Evolutionary conservation across 2,888 invertebrate species (phyloP).

Genomic region (Mylabris sibirica): DNA sequence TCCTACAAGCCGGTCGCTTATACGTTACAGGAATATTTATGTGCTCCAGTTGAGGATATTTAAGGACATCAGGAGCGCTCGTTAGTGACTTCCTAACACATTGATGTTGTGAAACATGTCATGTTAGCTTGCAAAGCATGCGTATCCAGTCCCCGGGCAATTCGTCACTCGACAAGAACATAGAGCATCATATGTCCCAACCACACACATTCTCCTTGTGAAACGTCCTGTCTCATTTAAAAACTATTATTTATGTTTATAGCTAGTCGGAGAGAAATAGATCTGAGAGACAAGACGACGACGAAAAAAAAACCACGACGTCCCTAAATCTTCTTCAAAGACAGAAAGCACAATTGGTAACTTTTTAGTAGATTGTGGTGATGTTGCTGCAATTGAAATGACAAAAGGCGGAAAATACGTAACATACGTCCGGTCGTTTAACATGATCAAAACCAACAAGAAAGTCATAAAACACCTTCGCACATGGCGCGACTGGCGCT

Average conservation of each 20-base stretch:
- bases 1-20: not conserved
- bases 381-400: slow-evolving; percentile 1
- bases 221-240: slow-evolving; percentile 65
- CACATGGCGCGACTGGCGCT: slow-evolving; percentile 55
- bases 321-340: slow-evolving; percentile 1
- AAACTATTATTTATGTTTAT: slow-evolving; percentile 64
- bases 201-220: slow-evolving; percentile 61
- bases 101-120: slow-evolving; percentile 61
- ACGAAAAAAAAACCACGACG: not conserved
- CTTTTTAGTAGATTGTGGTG: slow-evolving; percentile 21
- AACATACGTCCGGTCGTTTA: slow-evolving; percentile 33
- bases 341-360: slow-evolving; percentile 19
- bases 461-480: slow-evolving; percentile 53
- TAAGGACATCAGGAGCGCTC: slow-evolving; percentile 49
- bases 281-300: not conserved
- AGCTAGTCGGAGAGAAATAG: slow-evolving; percentile 45
- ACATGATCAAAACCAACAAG: slow-evolving; percentile 45
- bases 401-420: slow-evolving; percentile 21
- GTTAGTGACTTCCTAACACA: slow-evolving; percentile 61
- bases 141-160: slow-evolving; percentile 52
- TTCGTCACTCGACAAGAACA: slow-evolving; percentile 62
- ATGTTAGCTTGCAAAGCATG: slow-evolving; percentile 57
- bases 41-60: slow-evolving; percentile 25
- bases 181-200: slow-evolving; percentile 57
- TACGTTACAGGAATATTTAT: slow-evolving; percentile 22